These are phyloP conservation scores for Hypocryptadius cinnamomeus DNA, from an alignment of 2,113 vertebrate genomes.

Conservation along the genomic window DNA sequence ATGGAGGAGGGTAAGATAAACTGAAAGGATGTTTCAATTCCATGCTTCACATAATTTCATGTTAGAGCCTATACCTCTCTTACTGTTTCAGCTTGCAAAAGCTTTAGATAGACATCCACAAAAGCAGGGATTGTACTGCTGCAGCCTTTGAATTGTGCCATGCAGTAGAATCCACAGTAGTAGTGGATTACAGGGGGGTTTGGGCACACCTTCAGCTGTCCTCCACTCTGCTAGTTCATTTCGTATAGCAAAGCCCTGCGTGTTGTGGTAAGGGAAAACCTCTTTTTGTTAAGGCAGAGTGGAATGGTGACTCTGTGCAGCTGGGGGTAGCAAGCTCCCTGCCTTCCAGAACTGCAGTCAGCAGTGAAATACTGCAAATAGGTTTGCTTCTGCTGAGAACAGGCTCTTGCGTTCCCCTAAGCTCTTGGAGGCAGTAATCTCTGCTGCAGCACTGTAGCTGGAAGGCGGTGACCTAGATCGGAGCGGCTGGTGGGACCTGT, in stretches of 20 bases:
- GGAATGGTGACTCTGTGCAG: fast-evolving
- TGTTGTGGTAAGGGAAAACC: fast-evolving
- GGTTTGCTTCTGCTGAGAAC: fast-evolving
- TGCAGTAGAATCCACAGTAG: not conserved
- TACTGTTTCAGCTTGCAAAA: fast-evolving
- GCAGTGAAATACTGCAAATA: fast-evolving
- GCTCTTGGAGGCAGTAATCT: not conserved
- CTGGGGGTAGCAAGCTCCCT: fast-evolving
- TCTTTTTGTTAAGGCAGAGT: fast-evolving
- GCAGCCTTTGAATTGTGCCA: no score
- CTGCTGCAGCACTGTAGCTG: not conserved
- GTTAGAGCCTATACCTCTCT: fast-evolving
- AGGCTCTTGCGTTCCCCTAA: no score
- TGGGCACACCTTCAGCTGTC: fast-evolving
- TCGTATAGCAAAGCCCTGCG: fast-evolving
- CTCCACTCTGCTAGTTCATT: fast-evolving
- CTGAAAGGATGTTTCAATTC: not conserved
- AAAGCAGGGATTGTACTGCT: not conserved
- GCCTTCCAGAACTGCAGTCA: not conserved
- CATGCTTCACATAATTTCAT: fast-evolving
- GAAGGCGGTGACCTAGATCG: not conserved
- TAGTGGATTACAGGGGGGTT: fast-evolving
- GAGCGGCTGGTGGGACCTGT: fast-evolving
- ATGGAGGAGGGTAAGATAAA: fast-evolving
- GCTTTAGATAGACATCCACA: fast-evolving